Evolutionary conservation across 2,113 vertebrate species (phyloP).

Genomic region (Oncorhynchus masou): DNA sequence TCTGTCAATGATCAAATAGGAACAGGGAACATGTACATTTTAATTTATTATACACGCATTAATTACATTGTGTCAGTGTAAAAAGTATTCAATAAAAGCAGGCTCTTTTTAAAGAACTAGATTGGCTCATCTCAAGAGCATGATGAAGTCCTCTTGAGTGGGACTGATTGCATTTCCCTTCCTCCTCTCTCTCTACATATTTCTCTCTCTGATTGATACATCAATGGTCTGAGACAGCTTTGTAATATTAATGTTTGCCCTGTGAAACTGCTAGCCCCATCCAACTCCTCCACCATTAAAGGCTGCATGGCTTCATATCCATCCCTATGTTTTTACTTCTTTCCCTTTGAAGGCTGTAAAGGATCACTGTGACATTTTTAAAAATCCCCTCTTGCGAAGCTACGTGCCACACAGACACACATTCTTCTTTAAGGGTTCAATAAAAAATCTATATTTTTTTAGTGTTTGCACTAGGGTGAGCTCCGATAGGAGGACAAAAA

Average conservation of each 20-base stretch:
- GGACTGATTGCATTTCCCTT: background rate
- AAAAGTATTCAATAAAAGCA: background rate
- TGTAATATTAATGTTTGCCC: conserved; percentile 18
- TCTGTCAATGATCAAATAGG: too few relatives aligned
- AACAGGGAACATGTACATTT: too few relatives aligned
- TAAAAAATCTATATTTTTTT: too few relatives aligned
- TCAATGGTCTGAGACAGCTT: conserved; percentile 14
- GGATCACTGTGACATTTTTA: background rate
- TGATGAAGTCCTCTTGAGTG: background rate
- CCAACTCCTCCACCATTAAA: conserved; percentile 14
- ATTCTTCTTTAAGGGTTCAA: background rate
- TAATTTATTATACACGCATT: too few relatives aligned
- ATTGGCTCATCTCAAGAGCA: background rate
- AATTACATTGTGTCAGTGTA: too few relatives aligned
- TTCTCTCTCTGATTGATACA: conserved; percentile 7
- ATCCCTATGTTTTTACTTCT: background rate
- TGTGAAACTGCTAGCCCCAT: conserved; percentile 2
- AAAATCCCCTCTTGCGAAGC: background rate
- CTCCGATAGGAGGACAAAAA: conserved; percentile 12
- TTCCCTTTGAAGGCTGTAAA: background rate
- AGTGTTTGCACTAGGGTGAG: background rate
- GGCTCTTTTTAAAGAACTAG: background rate
- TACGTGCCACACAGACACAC: background rate
- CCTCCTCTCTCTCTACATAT: background rate
- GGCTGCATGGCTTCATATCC: background rate